Base-by-base conservation (phyloP, 2,888 invertebrate genomes). In the Lissocephala sabroskyi region DNA sequence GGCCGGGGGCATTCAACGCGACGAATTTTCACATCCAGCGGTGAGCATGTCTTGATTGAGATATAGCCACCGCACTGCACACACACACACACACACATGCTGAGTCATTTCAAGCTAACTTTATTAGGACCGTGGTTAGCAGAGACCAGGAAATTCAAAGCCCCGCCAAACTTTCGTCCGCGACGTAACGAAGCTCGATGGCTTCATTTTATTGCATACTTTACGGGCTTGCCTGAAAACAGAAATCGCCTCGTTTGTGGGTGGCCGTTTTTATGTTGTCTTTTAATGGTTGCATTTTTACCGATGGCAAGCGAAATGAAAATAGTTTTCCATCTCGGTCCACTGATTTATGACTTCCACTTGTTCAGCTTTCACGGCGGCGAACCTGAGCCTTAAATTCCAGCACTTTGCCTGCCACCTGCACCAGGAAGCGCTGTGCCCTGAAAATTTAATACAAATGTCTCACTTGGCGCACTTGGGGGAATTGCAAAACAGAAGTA, bases 121-220 rank as follows among this genome's bases (percentile, higher is more conserved):
- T 65, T 65, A 65, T 65, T 65, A 65, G 52, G 53, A 59, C 56
- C 62, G 65, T 45, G 64, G 64, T 54, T 68, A 49, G 11, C 29
- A 29, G 58, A 58, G 49, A 47, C n/a, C n/a, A n/a, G n/a, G n/a
- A n/a, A n/a, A n/a, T n/a, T n/a, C n/a, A n/a, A n/a, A n/a, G n/a
- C n/a, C n/a, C n/a, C n/a, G n/a, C n/a, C n/a, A n/a, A n/a, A n/a
- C n/a, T n/a, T n/a, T n/a, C n/a, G n/a, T n/a, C n/a, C n/a, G n/a
- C n/a, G n/a, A n/a, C n/a, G n/a, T n/a, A n/a, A n/a, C n/a, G n/a
- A n/a, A n/a, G n/a, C n/a, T n/a, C n/a, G n/a, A n/a, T n/a, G n/a
- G n/a, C n/a, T n/a, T n/a, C n/a, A n/a, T n/a, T n/a, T n/a, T n/a
- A n/a, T n/a, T n/a, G n/a, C n/a, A n/a, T n/a, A n/a, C n/a, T n/a